Evolutionary conservation across 2,797 vertebrate species (phyloP).

Genomic region (Stomatorhinus walkeri): DNA sequence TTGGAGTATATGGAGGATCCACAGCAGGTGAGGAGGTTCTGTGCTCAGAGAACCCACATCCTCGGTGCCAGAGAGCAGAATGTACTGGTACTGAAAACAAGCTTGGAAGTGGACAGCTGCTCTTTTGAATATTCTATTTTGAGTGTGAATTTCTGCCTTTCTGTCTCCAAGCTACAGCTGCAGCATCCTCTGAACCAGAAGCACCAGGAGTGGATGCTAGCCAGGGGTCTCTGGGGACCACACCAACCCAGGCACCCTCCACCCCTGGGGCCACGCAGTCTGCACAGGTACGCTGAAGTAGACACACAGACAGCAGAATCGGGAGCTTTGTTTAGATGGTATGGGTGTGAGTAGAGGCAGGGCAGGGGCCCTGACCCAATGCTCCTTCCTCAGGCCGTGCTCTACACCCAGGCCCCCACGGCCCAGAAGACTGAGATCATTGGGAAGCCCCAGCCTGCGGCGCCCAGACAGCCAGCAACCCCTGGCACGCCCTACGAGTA

Average conservation of each 20-base stretch:
- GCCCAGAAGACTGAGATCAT: conserved; percentile 55
- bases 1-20: conserved; percentile 52
- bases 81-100: neutral
- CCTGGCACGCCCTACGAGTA: conserved; percentile 62
- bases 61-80: neutral
- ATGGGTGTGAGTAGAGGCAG: neutral
- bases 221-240: conserved; percentile 45
- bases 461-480: conserved; percentile 54
- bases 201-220: conserved; percentile 48
- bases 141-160: neutral
- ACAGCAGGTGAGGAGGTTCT: conserved; percentile 53
- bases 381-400: neutral
- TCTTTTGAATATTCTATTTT: neutral
- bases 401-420: conserved; percentile 16
- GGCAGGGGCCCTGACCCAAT: neutral
- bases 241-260: conserved; percentile 43
- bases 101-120: neutral
- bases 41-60: neutral
- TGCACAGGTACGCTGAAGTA: conserved; percentile 48
- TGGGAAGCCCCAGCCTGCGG: conserved; percentile 63
- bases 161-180: conserved; percentile 16
- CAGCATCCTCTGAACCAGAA: conserved; percentile 49
- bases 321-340: neutral
- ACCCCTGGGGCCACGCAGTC: conserved; percentile 39
- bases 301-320: neutral